Percentiles rank a stretch among this genome's conserved stretches.
Conservation (phyloP, 2,113 vertebrate genomes). For the Muntiacus muntjak region DNA sequence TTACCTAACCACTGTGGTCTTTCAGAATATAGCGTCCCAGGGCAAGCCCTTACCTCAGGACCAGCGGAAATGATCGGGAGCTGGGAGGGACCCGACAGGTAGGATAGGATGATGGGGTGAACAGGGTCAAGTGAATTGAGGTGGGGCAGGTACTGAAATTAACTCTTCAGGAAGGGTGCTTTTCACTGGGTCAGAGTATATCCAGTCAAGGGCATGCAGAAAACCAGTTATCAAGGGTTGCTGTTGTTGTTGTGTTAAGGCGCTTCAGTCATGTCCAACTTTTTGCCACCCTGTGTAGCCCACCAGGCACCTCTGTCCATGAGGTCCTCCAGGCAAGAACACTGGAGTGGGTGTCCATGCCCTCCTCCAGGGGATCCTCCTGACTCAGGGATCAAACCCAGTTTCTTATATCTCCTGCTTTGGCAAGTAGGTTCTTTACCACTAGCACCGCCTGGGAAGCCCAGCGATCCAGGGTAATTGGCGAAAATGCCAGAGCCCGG, state of each 20-base stretch:
- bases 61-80: background rate
- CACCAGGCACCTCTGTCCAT: background rate
- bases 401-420: background rate
- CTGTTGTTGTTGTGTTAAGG: background rate
- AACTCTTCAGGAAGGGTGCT: background rate
- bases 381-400: background rate
- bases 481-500: background rate
- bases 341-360: background rate
- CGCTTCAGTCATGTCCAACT: background rate
- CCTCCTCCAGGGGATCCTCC: background rate
- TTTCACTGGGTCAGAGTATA: fast-evolving
- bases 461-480: fast-evolving
- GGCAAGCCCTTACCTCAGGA: background rate
- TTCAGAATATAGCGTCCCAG: no score
- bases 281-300: background rate
- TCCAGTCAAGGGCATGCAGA: no score
- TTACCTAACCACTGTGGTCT: no score
- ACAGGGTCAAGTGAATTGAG: background rate
- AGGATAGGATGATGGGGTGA: no score
- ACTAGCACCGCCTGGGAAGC: background rate
- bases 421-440: background rate
- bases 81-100: fast-evolving
- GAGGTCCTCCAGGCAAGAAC: background rate
- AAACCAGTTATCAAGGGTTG: background rate
- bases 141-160: background rate